Conservation (phyloP, 92 coral and sea anemone genomes). For the Desmophyllum pertusum region DNA sequence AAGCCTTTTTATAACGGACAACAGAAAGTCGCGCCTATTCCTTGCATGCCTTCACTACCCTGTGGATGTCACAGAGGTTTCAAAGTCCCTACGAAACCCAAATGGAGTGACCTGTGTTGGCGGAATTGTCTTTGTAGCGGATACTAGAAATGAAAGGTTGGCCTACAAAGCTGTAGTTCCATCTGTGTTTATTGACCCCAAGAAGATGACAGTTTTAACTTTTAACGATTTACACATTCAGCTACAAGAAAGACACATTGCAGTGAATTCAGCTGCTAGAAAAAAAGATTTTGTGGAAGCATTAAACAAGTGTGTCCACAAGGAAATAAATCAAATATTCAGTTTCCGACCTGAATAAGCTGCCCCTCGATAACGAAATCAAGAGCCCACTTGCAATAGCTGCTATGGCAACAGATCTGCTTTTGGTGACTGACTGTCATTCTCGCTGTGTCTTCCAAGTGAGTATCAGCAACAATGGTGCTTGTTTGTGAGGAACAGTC, state of each 20-base stretch:
- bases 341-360: constrained; percentile 25
- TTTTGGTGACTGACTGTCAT: constrained; percentile 22
- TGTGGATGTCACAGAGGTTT: constrained; percentile 48
- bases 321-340: constrained; percentile 27
- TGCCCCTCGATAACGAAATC: constrained; percentile 20
- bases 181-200: constrained; percentile 35
- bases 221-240: constrained; percentile 21
- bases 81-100: constrained; percentile 29
- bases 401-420: constrained; percentile 34
- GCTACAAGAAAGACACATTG: constrained; percentile 18
- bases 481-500: constrained; percentile 39
- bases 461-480: constrained; percentile 51
- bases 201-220: constrained; percentile 51
- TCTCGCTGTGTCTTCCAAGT: constrained; percentile 41
- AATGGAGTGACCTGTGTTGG: constrained; percentile 25
- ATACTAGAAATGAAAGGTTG: constrained; percentile 21
- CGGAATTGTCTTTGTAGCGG: constrained; percentile 42
- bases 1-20: constrained; percentile 42
- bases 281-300: constrained; percentile 28
- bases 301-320: constrained; percentile 6
- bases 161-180: constrained; percentile 33
- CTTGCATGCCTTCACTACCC: constrained; percentile 58
- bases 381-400: constrained; percentile 17
- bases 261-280: not conserved
- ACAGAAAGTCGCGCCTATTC: constrained; percentile 28